Conservation (phyloP, 1,140 invertebrate species). For the Drosophila teissieri region DNA sequence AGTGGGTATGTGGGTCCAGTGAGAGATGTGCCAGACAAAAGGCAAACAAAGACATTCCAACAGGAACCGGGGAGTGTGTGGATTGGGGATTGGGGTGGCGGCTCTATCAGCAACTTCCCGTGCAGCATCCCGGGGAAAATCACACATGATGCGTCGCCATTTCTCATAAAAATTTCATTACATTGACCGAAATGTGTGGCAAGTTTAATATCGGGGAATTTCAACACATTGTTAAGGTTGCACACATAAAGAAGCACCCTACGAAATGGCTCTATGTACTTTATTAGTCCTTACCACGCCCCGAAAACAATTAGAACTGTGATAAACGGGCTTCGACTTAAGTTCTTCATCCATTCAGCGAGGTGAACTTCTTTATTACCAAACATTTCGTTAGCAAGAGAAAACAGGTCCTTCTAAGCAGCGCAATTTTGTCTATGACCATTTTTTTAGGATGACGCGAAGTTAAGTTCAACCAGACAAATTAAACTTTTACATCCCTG, state of each 20-base stretch:
- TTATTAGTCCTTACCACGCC: background rate
- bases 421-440: background rate
- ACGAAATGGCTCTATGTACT: background rate
- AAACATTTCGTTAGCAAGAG: background rate
- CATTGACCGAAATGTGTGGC: constrained; percentile 23
- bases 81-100: background rate
- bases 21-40: constrained; percentile 40
- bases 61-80: background rate
- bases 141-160: constrained; percentile 56
- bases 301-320: constrained; percentile 2
- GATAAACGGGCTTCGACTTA: background rate
- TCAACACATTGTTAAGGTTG: constrained; percentile 20
- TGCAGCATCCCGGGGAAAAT: constrained; percentile 42
- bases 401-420: background rate
- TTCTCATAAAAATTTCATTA: constrained; percentile 74
- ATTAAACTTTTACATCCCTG: background rate
- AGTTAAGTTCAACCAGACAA: background rate
- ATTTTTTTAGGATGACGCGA: background rate
- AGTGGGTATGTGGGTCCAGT: background rate
- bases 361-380: constrained; percentile 5
- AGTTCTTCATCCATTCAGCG: background rate
- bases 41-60: constrained; percentile 60
- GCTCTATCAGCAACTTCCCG: constrained; percentile 47
- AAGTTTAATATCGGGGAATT: constrained; percentile 26
- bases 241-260: background rate